These are phyloP conservation scores for Limnephilus rhombicus DNA, from an alignment of 2,888 invertebrate species.

Conservation along the genomic window DNA sequence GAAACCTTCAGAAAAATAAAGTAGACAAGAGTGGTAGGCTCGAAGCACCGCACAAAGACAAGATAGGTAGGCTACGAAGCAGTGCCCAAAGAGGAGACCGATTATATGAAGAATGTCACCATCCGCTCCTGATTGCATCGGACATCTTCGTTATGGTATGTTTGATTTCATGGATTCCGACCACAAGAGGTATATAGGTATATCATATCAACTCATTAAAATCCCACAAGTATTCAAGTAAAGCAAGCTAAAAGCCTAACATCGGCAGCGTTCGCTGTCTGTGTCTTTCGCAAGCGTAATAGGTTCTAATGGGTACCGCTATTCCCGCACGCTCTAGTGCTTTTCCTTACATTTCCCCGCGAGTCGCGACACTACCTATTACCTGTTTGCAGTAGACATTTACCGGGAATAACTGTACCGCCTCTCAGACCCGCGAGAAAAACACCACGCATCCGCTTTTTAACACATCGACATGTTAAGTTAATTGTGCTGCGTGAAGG, in stretches of 20 bases:
- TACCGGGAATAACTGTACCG: constrained; percentile 25
- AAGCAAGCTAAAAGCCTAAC: background rate
- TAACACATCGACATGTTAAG: background rate
- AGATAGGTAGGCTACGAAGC: too few species aligned
- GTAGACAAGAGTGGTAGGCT: too few species aligned
- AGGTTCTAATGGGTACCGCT: background rate
- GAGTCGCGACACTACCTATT: background rate
- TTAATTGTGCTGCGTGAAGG: background rate
- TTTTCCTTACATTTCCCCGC: constrained; percentile 40
- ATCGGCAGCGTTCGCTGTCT: background rate
- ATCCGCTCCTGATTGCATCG: background rate
- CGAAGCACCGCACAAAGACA: too few species aligned
- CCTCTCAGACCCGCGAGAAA: background rate
- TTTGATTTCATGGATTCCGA: background rate
- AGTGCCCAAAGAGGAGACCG: too few species aligned
- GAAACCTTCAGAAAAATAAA: too few species aligned
- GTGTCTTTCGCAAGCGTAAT: background rate
- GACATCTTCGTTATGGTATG: background rate
- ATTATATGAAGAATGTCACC: background rate
- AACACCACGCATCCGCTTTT: constrained; percentile 4
- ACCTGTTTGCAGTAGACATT: background rate
- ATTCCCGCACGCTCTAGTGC: background rate
- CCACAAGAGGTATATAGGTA: background rate
- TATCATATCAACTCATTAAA: background rate
- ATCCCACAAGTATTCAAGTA: background rate